Base-by-base conservation (phyloP, 2,113 vertebrate species). In the Aythya baeri region DNA sequence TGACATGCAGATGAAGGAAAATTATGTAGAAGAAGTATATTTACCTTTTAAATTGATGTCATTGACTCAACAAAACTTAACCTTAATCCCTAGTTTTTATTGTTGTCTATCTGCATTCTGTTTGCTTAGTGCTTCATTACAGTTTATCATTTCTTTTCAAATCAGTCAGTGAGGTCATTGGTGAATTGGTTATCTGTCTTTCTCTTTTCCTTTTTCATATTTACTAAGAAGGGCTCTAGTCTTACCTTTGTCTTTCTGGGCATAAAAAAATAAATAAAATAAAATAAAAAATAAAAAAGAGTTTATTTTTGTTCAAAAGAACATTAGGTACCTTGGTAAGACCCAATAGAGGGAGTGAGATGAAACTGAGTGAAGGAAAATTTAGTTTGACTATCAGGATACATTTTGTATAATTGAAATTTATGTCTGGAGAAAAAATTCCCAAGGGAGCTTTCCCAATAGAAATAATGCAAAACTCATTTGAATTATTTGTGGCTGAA, bases 351-450 rank as follows among this genome's bases (percentile, higher is more conserved):
- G 9, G 43, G 18, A 90, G 54, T 57, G 32, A 95, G 13, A 72
- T 75, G 73, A 96, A 96, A 96, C 3, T 89, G 77, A 94, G 61
- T 91, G 81, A 94, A 93, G 65, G 54, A 91, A 97, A 97, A 91
- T 93, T 81, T 94, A 91, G 67, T 66, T 55, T 93, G 52, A 71
- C 20, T 67, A 77, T 95, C 79, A 90, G 72, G 83, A 94, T 96
- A 63, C 25, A 95, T 70, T 94, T 93, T 91, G 57, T 87, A 7
- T 89, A 94, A 97, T 59, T 91, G 57, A 94, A 91, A 95, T 96
- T 94, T 95, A 89, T 93, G 41, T 57, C 71, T 36, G 63, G 38
- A 50, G 74, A 92, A 94, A 90, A 61, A 77, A 68, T 93, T 94
- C 91, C 77, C 89, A 78, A 34, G 18, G 38, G 80, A 75, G 21